These are phyloP conservation scores for Agrotis ipsilon DNA, from an alignment of 2,888 invertebrate genomes.

Conservation along the genomic window DNA sequence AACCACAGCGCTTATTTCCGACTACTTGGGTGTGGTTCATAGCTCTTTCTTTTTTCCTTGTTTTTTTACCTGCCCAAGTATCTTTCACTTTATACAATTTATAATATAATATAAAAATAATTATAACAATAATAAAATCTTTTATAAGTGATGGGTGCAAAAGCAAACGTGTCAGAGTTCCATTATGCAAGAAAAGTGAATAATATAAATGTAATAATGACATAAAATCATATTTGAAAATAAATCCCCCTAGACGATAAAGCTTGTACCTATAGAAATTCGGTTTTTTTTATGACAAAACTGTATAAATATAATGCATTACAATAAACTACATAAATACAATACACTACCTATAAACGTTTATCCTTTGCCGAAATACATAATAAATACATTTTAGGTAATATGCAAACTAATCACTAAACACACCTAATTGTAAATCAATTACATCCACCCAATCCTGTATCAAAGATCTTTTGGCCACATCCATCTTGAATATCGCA, in stretches of 20 bases:
- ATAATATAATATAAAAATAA: background rate
- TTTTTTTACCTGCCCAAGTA: background rate
- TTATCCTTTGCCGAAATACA: conserved; percentile 34
- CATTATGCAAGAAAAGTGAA: no score
- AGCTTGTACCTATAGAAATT: background rate
- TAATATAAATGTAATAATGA: no score
- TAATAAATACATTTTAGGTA: conserved; percentile 11
- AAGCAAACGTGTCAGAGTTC: no score
- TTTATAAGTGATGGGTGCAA: no score
- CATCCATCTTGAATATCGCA: conserved; percentile 69
- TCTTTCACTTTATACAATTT: background rate
- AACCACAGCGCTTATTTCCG: conserved; percentile 29
- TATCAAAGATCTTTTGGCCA: conserved; percentile 68
- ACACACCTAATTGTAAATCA: conserved; percentile 71
- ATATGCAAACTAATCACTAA: conserved; percentile 32
- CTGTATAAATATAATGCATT: background rate
- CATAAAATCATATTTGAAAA: no score
- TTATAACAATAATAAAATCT: no score
- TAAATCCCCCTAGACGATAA: background rate
- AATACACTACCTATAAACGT: conserved; percentile 45
- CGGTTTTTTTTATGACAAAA: no score
- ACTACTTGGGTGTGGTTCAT: conserved; percentile 2
- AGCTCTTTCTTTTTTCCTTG: conserved; percentile 21
- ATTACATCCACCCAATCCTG: conserved; percentile 71
- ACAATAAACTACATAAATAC: conserved; percentile 29